phyloP scores from a whole-genome alignment of 30 jellyfish, hydroid and myxozoan genomes.

The Pelagia noctiluca region DNA sequence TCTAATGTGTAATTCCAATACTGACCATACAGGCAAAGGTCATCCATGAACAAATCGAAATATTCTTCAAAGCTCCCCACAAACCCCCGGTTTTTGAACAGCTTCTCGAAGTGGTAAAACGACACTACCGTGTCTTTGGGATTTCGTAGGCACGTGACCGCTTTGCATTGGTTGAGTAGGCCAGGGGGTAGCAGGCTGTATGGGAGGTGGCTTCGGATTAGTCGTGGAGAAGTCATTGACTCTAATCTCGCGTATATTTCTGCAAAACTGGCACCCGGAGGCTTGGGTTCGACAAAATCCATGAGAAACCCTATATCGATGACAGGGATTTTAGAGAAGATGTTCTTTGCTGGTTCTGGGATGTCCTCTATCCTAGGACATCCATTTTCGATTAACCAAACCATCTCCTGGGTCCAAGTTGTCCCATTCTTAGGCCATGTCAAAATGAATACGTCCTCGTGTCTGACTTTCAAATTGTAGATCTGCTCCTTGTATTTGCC shows the following conservation, averaged over 20 bases:
- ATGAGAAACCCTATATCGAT: neutral
- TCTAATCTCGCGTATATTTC: neutral
- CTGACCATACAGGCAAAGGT: constrained; percentile 11
- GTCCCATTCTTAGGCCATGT: constrained; percentile 67
- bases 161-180: constrained; percentile 46
- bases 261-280: neutral
- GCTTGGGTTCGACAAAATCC: neutral
- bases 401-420: constrained; percentile 57
- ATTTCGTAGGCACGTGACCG: constrained; percentile 48
- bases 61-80: neutral
- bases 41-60: neutral
- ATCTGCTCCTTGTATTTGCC: constrained; percentile 17
- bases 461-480: constrained; percentile 25
- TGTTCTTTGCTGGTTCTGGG: neutral
- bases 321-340: neutral
- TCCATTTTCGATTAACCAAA: constrained; percentile 9
- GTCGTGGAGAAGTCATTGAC: constrained; percentile 48
- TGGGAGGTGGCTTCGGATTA: constrained; percentile 41
- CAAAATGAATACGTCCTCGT: constrained; percentile 36
- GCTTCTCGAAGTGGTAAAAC: constrained; percentile 39
- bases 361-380: no score
- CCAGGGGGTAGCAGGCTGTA: constrained; percentile 52
- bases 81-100: neutral
- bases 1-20: constrained; percentile 32
- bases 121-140: constrained; percentile 61